These are phyloP conservation scores for Dysdera silvatica DNA, from an alignment of 1,140 invertebrate species.

Conservation along the genomic window DNA sequence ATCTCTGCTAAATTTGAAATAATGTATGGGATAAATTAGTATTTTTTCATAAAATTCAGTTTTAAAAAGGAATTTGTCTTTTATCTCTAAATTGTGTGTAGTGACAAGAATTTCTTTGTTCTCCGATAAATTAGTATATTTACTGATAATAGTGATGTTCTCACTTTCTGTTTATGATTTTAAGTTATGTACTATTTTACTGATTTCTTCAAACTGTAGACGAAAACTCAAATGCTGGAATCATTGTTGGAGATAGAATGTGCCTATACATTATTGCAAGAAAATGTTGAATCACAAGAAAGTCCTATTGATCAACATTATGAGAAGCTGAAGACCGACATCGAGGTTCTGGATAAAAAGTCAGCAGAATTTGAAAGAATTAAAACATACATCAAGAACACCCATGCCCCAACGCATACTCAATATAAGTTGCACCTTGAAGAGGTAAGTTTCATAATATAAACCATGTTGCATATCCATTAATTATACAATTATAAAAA, in stretches of 20 bases:
- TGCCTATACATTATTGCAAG: slow-evolving; percentile 77
- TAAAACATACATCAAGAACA: slow-evolving; percentile 70
- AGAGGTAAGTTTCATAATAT: slow-evolving; percentile 51
- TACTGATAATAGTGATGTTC: too few species aligned
- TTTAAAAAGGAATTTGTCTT: too few species aligned
- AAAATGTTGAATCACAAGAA: slow-evolving; percentile 41
- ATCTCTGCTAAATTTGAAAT: too few species aligned
- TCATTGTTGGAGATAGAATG: slow-evolving; percentile 88
- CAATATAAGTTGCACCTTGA: slow-evolving; percentile 66
- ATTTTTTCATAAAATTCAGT: too few species aligned
- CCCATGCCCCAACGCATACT: slow-evolving; percentile 75
- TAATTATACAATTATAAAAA: background rate
- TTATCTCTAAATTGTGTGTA: too few species aligned
- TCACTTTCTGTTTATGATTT: too few species aligned
- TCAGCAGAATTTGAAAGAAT: slow-evolving; percentile 69
- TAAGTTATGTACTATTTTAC: too few species aligned
- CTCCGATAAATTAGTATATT: too few species aligned
- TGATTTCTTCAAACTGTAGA: too few species aligned
- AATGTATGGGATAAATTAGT: too few species aligned
- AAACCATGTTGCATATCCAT: background rate
- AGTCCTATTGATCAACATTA: slow-evolving; percentile 82
- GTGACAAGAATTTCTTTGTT: too few species aligned
- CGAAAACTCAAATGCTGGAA: slow-evolving; percentile 86
- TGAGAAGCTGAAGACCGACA: slow-evolving; percentile 74
- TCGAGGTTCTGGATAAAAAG: slow-evolving; percentile 61